Base-by-base conservation (phyloP, 2,888 invertebrate species). In the Nomada fucata region DNA sequence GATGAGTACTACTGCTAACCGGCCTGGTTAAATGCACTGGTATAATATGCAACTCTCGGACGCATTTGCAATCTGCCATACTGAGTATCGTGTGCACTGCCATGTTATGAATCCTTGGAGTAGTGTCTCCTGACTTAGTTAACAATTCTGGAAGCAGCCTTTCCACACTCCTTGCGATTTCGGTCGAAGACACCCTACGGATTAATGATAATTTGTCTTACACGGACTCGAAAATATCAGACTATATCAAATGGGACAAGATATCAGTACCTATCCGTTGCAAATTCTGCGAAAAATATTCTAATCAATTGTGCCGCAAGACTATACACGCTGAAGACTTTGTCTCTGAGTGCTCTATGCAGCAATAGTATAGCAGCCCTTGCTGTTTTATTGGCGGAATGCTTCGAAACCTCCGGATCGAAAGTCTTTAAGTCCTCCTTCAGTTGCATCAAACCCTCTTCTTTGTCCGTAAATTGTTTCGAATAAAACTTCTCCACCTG, bases 401-500 rank as follows among this genome's bases (percentile, higher is more conserved):
- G 95, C 89, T 93, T 93, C 0, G 92, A 91, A 0, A 89, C 88
- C 74, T 92, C 93, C 10, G 89, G 76, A 87, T 94, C 94, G 83
- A 95, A 95, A 3, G 93, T 92, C 67, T 94, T 91, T 59, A 96
- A 89, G 82, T 95, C 95, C 75, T 95, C 95, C 88, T 95, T 95
- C 60, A 98, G 94, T 23, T 96, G 95, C 82, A 96, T 95, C n/a
- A 98, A 93, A 0, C 98, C 98, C 90, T 98, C 97, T 92, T 98
- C 98, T 91, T 98, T 97, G 92, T 98, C 98, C 63, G 97, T 95
- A 94, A 97, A 98, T 93, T 97, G 97, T 90, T 98, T 97, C 7
- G 98, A 97, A 94, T 97, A 98, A 93, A 98, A 97, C 91, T 97
- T 97, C 93, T 98, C 98, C 2, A 98, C 97, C 97, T 97, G 90